Evolutionary conservation across 2,113 vertebrate species (phyloP).

Genomic region (Puma concolor): DNA sequence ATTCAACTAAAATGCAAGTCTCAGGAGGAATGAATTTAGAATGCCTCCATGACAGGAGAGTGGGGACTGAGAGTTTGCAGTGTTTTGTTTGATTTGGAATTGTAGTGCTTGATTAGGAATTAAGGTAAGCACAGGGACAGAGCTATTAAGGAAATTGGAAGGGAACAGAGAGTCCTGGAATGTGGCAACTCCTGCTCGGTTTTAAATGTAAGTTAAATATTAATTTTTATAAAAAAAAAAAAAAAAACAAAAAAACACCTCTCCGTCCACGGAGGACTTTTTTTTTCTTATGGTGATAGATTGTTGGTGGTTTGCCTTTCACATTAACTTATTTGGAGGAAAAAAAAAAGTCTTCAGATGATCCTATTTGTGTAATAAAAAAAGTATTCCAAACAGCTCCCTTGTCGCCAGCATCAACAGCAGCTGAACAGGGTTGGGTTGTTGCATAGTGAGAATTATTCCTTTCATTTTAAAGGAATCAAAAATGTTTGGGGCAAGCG

Average conservation of each 20-base stretch:
- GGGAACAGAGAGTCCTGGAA: constrained; percentile 69
- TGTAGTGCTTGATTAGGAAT: constrained; percentile 74
- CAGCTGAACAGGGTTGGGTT: constrained; percentile 78
- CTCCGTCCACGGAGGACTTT: constrained; percentile 57
- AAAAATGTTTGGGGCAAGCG: constrained; percentile 70
- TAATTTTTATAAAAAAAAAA: constrained; percentile 71
- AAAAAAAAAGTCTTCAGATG: constrained; percentile 69
- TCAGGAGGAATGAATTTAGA: constrained; percentile 11
- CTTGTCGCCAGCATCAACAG: constrained; percentile 83
- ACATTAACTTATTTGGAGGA: constrained; percentile 50
- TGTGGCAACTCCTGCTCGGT: constrained; percentile 60
- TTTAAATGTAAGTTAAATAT: constrained; percentile 79
- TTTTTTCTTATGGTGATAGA: constrained; percentile 75
- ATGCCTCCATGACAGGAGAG: not conserved
- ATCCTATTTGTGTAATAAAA: constrained; percentile 78
- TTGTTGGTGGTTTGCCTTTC: constrained; percentile 77
- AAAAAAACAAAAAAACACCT: not conserved
- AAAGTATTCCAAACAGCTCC: constrained; percentile 81
- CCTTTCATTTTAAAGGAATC: constrained; percentile 84
- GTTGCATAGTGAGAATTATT: constrained; percentile 84
- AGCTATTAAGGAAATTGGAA: constrained; percentile 76
- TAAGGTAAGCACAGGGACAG: constrained; percentile 62
- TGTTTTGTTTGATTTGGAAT: constrained; percentile 80
- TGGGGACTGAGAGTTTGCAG: not conserved
- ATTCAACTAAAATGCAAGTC: not conserved